These are phyloP conservation scores for Caenorhabditis sinica DNA, from an alignment of 2,888 invertebrate genomes.

Conservation along the genomic window DNA sequence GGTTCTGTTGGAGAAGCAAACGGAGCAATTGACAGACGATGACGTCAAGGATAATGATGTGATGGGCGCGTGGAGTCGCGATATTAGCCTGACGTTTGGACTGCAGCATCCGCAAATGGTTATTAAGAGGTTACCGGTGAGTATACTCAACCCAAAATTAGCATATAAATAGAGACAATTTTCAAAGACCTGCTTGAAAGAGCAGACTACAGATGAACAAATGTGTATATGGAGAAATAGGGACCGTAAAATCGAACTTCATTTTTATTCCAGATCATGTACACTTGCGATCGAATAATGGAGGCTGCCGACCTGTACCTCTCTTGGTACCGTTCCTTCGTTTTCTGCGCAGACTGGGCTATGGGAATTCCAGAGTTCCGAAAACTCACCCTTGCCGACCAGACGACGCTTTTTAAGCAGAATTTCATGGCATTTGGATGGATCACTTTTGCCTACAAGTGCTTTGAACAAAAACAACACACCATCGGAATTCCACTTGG, in stretches of 20 bases:
- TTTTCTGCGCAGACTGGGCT: conserved; percentile 78
- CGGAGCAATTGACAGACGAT: conserved; percentile 72
- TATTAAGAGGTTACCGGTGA: conserved; percentile 70
- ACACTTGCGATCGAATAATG: conserved; percentile 75
- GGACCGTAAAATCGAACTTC: not conserved
- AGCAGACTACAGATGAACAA: not conserved
- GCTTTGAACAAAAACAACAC: conserved; percentile 64
- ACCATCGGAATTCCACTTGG: conserved; percentile 73
- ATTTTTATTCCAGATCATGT: conserved; percentile 68
- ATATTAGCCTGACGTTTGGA: conserved; percentile 71
- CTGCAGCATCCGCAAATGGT: conserved; percentile 74
- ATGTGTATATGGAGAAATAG: no score
- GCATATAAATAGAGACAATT: conserved; percentile 14
- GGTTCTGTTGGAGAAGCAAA: conserved; percentile 67
- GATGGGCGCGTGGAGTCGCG: conserved; percentile 74
- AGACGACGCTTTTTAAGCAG: conserved; percentile 77
- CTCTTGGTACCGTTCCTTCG: conserved; percentile 77
- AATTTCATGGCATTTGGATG: conserved; percentile 80
- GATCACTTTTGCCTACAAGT: conserved; percentile 76
- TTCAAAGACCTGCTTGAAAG: conserved; percentile 2
- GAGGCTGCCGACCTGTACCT: conserved; percentile 73
- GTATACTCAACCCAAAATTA: conserved; percentile 9
- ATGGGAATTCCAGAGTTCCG: conserved; percentile 77
- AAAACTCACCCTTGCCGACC: conserved; percentile 71
- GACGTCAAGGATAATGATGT: conserved; percentile 66